Base-by-base conservation (phyloP, 2,888 invertebrate genomes). In the Troglohyphantes excavatus region DNA sequence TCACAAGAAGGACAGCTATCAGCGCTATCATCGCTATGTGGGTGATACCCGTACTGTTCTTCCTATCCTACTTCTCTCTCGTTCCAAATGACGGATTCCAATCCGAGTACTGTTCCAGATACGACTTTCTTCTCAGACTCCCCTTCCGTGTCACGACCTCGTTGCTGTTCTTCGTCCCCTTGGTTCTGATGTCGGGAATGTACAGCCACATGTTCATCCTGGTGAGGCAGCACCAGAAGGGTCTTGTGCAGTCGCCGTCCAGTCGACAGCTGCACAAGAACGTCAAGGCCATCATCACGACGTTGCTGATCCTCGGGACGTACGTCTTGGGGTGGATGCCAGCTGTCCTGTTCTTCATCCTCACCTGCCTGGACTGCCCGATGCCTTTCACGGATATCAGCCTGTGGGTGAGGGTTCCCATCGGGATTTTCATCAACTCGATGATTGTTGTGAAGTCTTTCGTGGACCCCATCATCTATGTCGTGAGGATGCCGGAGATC, bases 401-500 rank as follows among this genome's bases (percentile, higher is more conserved):
- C 11, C 27, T 85, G 9, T 68, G 53, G 26, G 76, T 83, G n/a
- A 86, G 91, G 9, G 76, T 92, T 1, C 78, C 91, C 0, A 70
- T 91, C 17, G 88, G 90, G 91, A 93, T 93, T 72, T 91, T 93
- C 33, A 93, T 93, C 81, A 95, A 95, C 92, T 93, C 94, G 19
- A 94, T 95, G 78, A 94, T 96, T 70, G 95, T 96, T 68, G 93
- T 95, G 91, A 96, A 96, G 92, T 95, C 95, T 43, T 93, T 95
- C 73, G 94, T 95, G 63, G 95, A 96, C 93, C 95, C 95, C 0
- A 95, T 96, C 90, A 95, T 96, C 78, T 96, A 96, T 92, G 95
- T 95, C 11, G 95, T 95, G 5, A 93, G 96, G 73, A 95, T 96
- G 95, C 94, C 95, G 82, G 96, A 96, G 92, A 95, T 96, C 82